Evolutionary conservation across 2,888 invertebrate genomes (phyloP), one percentile per base, ranked within the genome.

Genomic region (Netelia fuscicornis): DNA sequence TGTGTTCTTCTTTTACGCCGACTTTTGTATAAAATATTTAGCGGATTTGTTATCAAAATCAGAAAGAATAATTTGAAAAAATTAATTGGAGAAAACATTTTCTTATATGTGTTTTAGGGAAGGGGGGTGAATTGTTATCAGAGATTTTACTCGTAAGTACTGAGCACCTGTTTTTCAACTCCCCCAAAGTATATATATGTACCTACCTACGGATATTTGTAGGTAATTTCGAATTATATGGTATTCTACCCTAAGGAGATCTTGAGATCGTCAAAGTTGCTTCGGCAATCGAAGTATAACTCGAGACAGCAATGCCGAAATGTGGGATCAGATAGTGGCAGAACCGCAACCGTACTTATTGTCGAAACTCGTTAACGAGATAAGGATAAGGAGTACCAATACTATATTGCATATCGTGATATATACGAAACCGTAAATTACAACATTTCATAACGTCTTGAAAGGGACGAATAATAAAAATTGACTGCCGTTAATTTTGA

Each of bases 331-430:
- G 87, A 89, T 87, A 79, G 68, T 37, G 54, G 80, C 10, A 54
- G 75, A 58, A 75, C 72, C 62, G 77, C 81, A 81, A 86, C 85
- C 86, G 86, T 87, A 86, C 84, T 89, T 89, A 88, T 87, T 84
- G 85, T 83, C 68, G 74, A 72, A 71, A 83, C 74, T 75, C 80
- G 64, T 68, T 17, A 23, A 44, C 52, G 65, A 82, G 79, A 85
- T 82, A 82, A 79, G 71, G 65, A 58, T 17, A 48, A 75, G 74
- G 54, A 62, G 56, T 56, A 52, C 23, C 67, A 70, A 58, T 60
- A 20, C 54, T 20, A 42, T 62, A 2, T 52, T 13, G 25, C 23
- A 11, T 20, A 68, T 68, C n/a, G 67, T 17, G 17, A 68, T 62
- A 52, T 20, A 68, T 44, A 25, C 30, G 11, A 17, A 30, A 74